Base-by-base conservation (phyloP, 2,888 invertebrate genomes). In the Lithophane semibrunnea region DNA sequence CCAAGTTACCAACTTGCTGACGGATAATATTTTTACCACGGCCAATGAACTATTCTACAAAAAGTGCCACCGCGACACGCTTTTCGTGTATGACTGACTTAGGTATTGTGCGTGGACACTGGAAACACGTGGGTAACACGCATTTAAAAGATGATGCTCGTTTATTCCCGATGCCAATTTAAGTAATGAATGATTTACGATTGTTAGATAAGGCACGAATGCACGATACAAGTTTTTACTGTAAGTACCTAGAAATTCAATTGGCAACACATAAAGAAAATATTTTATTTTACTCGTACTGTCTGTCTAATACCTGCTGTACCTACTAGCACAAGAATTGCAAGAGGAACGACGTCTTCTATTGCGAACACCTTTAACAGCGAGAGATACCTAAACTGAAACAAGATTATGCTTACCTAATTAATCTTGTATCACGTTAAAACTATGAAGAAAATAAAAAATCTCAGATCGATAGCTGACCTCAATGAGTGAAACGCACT, bases 91-190 rank as follows among this genome's bases (percentile, higher is more conserved):
- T 74, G 24, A 10, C 18, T 58, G 24, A 16, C 24, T 29, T 29
- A 54, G 12, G 37, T 58, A n/a, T 18, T 21, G 21, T 24, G 29
- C 47, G 54, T 54, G 42, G 18, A n/a, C 18, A 37, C n/a, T 58
- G 3, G 24, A n/a, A 12, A 29, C 65, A 77, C 80, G 75, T 80
- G 80, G 18, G 2, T 49, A 61, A 37, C 84, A 84, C 72, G 72
- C 47, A n/a, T 69, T 54, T 13, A 58, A 70, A 16, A 66, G 42
- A 67, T 80, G 68, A 47, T 79, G 37, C 71, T 16, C 29, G 64
- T 65, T 67, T 49, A 58, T 69, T 54, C 29, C 49, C 58, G 47
- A 71, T 67, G 21, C 18, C 66, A 21, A 67, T 69, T 61, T 56
- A 24, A 56, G 47, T 67, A 68, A 63, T 65, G 0, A 68, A 78